Conservation (phyloP, 2,888 invertebrate species). For the Folsomia candida region DNA sequence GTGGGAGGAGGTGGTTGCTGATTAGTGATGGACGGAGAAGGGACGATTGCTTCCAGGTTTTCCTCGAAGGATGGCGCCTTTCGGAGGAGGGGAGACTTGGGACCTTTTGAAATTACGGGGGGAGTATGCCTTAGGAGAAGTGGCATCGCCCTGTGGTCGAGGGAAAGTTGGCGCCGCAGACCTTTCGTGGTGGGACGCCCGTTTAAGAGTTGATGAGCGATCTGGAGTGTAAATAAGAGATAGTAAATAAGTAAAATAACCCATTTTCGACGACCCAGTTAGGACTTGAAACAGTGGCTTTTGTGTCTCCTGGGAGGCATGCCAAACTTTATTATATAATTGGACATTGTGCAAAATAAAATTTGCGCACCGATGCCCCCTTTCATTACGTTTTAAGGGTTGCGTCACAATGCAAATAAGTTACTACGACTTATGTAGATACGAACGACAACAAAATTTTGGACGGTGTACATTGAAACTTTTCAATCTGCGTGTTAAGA, state of each 20-base stretch:
- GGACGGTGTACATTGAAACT: too few relatives aligned
- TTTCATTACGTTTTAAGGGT: too few relatives aligned
- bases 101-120: not conserved
- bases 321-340: not conserved
- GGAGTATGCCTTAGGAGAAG: slow-evolving; percentile 33
- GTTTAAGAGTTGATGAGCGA: slow-evolving; percentile 50
- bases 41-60: not conserved
- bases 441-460: too few relatives aligned
- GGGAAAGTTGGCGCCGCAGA: slow-evolving; percentile 63
- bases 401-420: too few relatives aligned
- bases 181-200: slow-evolving; percentile 46
- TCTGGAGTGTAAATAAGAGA: slow-evolving; percentile 36
- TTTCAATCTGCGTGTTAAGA: too few relatives aligned
- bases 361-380: too few relatives aligned
- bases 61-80: slow-evolving; percentile 49
- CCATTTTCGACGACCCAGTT: not conserved
- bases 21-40: not conserved
- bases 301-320: not conserved
- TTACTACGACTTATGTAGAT: too few relatives aligned
- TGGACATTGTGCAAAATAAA: too few relatives aligned
- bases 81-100: slow-evolving; percentile 32
- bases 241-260: not conserved
- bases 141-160: slow-evolving; percentile 60
- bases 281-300: not conserved
- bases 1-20: not conserved